A percentile compares a stretch with the other conserved stretches of the same genome.
Evolutionary conservation across 2,888 invertebrate genomes (phyloP).

Genomic region (Caenorhabditis sp.): DNA sequence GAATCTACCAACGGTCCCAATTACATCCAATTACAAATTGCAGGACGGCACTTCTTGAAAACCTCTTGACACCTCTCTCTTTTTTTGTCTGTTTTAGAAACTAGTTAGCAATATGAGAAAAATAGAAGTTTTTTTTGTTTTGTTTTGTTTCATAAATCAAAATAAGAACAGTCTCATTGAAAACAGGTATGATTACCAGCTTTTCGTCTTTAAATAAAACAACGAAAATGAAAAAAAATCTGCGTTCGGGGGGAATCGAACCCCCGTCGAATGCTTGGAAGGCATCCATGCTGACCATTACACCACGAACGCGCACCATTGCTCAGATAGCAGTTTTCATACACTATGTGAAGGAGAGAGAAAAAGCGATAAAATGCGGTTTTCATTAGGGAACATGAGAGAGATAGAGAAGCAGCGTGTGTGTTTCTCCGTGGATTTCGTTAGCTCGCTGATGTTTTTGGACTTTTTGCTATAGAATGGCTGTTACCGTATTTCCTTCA

Average conservation of each 20-base stretch:
- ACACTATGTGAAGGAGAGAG: neutral
- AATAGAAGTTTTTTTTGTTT: neutral
- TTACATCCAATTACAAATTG: constrained; percentile 27
- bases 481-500: too few species aligned
- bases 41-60: constrained; percentile 1
- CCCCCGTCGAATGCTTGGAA: constrained; percentile 57
- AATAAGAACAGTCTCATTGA: neutral
- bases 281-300: constrained; percentile 57
- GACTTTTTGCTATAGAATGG: too few species aligned
- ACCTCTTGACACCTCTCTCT: neutral
- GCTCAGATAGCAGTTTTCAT: neutral
- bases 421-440: too few species aligned
- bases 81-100: neutral
- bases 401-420: too few species aligned
- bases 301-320: constrained; percentile 43
- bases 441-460: too few species aligned
- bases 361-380: neutral
- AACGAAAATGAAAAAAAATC: neutral
- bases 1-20: constrained; percentile 25
- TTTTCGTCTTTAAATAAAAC: neutral
- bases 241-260: constrained; percentile 54
- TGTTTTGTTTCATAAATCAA: neutral
- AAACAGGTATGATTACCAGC: neutral
- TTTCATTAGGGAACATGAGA: too few species aligned
- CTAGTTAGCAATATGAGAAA: neutral